phyloP scores from a whole-genome alignment of 2,888 invertebrate genomes.

The Hyposoter didymator region DNA sequence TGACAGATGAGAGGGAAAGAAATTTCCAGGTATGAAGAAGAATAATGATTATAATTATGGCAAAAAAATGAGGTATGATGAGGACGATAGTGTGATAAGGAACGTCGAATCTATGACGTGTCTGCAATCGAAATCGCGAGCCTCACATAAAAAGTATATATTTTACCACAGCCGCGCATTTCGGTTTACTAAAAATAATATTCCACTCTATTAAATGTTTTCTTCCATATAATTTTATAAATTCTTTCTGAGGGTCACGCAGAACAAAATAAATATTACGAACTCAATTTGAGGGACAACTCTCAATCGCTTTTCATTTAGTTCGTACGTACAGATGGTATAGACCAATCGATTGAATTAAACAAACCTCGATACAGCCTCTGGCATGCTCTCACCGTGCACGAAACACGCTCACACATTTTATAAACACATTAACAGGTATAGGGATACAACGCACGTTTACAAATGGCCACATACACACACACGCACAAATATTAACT shows the following conservation, averaged over 20 bases:
- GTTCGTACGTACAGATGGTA: constrained; percentile 38
- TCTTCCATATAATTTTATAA: not conserved
- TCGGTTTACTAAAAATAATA: no score
- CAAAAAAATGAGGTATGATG: constrained; percentile 4
- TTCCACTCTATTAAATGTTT: not conserved
- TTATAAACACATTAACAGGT: not conserved
- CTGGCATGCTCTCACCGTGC: constrained; percentile 34
- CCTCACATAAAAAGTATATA: not conserved
- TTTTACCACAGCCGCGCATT: no score
- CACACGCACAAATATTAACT: no score
- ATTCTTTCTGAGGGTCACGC: not conserved
- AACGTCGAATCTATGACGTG: not conserved
- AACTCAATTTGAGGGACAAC: not conserved
- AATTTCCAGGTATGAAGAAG: constrained; percentile 28
- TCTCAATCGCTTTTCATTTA: constrained; percentile 56
- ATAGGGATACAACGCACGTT: not conserved
- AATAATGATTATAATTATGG: constrained; percentile 42
- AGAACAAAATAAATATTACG: not conserved
- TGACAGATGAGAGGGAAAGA: constrained; percentile 14
- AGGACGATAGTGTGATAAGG: constrained; percentile 14
- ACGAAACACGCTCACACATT: constrained; percentile 22
- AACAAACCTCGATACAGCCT: constrained; percentile 52
- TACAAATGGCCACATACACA: not conserved
- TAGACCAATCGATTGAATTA: constrained; percentile 60
- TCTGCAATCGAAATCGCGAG: not conserved